Base-by-base conservation (phyloP, 1,140 invertebrate species). In the Prorops nasuta region DNA sequence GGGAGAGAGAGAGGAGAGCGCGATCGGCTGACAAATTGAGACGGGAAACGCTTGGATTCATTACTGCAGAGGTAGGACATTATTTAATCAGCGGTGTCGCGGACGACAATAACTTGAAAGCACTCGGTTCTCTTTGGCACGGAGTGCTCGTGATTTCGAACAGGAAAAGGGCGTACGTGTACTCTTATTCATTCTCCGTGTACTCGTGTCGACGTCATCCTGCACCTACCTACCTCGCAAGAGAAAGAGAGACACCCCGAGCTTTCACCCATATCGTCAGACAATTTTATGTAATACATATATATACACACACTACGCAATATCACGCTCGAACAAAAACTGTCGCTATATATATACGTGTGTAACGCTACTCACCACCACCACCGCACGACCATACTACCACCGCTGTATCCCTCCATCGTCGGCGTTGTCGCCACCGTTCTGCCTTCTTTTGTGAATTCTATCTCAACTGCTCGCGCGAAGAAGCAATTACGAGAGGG, bases 31-130 rank as follows among this genome's bases (percentile, higher is more conserved):
- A 58, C 51, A 7, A 49, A 24, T 35, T 46, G 45, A 37, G 49
- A 44, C 42, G 49, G 32, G 45, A 50, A 44, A 38, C 44, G 50
- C 39, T 48, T 46, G 47, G 37, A 44, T 41, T n/a, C n/a, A n/a
- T 4, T 28, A 28, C 24, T 4, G 24, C 24, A 10, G 10, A 28
- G 24, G 24, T 28, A 10, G 24, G 24, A 28, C 24, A 28, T 28
- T 28, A 28, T 28, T 28, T 10, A 28, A 28, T 28, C 10, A 10
- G 4, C 24, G 10, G 10, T 28, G 24, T 28, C 24, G 4, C 10
- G 24, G 10, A 28, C 24, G 24, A 28, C 10, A 10, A 28, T 28
- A 28, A 28, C 24, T 28, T 10, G 24, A 4, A 28, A 28, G 4
- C 24, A 4, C 10, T 10, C 10, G 24, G 24, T 10, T 28, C 10